Evolutionary conservation across 1,140 invertebrate genomes (phyloP).

Genomic region (Pomacea maculata): DNA sequence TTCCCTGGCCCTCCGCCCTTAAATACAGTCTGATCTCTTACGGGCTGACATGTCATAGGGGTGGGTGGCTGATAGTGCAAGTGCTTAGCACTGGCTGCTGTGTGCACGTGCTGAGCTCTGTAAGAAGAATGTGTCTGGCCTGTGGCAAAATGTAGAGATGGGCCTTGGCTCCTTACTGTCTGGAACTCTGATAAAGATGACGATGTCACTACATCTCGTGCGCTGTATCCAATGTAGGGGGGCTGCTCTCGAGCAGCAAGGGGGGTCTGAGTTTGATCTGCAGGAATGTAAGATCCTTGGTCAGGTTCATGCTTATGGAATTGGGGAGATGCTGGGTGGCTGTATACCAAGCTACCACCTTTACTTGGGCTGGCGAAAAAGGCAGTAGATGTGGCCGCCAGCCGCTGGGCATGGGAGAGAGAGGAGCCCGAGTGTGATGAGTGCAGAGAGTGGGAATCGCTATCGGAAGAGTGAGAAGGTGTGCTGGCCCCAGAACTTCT

Average conservation of each 20-base stretch:
- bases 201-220: constrained; percentile 15
- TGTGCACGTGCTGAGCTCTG: constrained; percentile 32
- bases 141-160: constrained; percentile 21
- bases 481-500: constrained; percentile 41
- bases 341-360: constrained; percentile 26
- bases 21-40: constrained; percentile 13
- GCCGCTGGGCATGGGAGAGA: constrained; percentile 24
- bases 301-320: constrained; percentile 23
- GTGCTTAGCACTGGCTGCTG: constrained; percentile 29
- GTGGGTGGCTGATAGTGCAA: constrained; percentile 37
- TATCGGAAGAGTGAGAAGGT: constrained; percentile 46
- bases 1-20: constrained; percentile 11
- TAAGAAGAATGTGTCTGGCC: constrained; percentile 31
- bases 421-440: constrained; percentile 37
- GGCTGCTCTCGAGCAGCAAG: neutral
- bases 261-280: constrained; percentile 12
- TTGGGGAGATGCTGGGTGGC: constrained; percentile 9
- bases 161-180: constrained; percentile 30
- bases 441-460: constrained; percentile 32
- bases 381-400: constrained; percentile 26
- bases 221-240: neutral
- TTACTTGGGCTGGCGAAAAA: constrained; percentile 32
- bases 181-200: constrained; percentile 25
- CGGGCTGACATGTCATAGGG: constrained; percentile 43
- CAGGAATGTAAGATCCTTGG: constrained; percentile 1